Evolutionary conservation across 2,797 vertebrate species (phyloP), one percentile per base, ranked within the genome.

Genomic region (Thamnophis elegans): DNA sequence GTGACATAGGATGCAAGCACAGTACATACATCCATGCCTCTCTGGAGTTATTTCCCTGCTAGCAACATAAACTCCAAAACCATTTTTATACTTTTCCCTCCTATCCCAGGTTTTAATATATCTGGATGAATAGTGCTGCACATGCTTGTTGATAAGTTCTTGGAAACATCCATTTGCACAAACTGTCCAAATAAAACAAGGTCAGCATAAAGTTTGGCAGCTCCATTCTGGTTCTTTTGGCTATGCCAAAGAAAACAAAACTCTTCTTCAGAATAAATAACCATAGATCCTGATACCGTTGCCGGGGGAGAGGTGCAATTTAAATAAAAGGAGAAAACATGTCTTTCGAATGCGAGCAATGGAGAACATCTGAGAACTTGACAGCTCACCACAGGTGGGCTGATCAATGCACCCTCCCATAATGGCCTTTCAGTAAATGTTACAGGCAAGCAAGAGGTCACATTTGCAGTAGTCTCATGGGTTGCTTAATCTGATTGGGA

Each of bases 341-440:
- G 47, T 62, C 60, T 51, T 53, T 53, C 32, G 12, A 87, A 91
- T 54, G 25, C 32, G 25, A 58, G 87, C 10, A 87, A 32, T 20
- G 60, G 26, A 56, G 56, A 32, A 90, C 65, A 92, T 68, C 8
- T 42, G n/a, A 55, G 18, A 89, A 20, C 55, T 88, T 91, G 60
- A 92, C 87, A 90, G 91, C 10, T 90, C 88, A 68, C 87, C 12
- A 47, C 26, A 90, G 90, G 88, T 90, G 56, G 88, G 62, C 85
- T 60, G 62, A 94, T 93, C 92, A 93, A 91, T 94, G 90, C 87
- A 26, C 73, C 53, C 68, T 53, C 53, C 42, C 51, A 53, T 94
- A 85, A 91, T 92, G 91, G 91, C 93, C 86, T 94, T 94, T 94
- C 86, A 85, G 65, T 94, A 94, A 94, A 90, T 85, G 93, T 89